These are phyloP conservation scores for Buphagus erythrorhynchus DNA, from an alignment of 2,797 vertebrate species.

Conservation along the genomic window DNA sequence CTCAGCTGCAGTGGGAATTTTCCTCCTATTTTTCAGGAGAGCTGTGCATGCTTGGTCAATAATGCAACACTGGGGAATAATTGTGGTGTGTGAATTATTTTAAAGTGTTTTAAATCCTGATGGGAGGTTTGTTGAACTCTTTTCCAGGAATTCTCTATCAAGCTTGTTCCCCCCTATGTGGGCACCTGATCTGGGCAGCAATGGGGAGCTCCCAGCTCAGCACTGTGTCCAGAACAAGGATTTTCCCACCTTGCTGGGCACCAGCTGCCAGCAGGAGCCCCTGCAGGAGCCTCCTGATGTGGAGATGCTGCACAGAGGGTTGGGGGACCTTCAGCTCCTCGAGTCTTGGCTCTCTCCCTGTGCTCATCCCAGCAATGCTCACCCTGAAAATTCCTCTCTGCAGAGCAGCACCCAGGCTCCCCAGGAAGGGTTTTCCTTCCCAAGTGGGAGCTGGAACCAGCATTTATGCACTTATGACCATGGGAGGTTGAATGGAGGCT, in stretches of 20 bases:
- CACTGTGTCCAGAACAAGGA: neutral
- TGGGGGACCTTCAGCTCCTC: conserved; percentile 57
- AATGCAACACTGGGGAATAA: fast-evolving
- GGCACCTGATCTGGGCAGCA: conserved; percentile 39
- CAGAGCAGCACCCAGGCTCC: neutral
- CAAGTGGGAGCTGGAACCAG: neutral
- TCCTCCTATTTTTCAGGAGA: neutral
- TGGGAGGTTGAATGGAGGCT: neutral
- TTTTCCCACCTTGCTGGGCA: neutral
- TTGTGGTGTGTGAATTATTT: fast-evolving
- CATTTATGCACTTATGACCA: neutral
- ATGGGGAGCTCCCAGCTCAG: neutral
- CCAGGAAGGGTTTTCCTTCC: neutral
- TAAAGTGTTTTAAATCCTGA: neutral
- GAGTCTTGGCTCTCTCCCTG: conserved; percentile 51
- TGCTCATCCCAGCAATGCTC: neutral
- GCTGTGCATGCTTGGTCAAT: neutral
- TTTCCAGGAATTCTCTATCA: conserved; percentile 68
- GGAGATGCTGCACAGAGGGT: conserved; percentile 46
- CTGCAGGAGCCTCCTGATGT: neutral
- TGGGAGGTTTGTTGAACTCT: neutral
- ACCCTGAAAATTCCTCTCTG: neutral
- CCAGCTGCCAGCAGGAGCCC: neutral
- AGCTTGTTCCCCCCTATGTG: conserved; percentile 69
- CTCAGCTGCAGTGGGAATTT: neutral